These are phyloP conservation scores for Patiria pectinifera DNA, from an alignment of 53 echinoderm and acorn worm species.

Conservation along the genomic window DNA sequence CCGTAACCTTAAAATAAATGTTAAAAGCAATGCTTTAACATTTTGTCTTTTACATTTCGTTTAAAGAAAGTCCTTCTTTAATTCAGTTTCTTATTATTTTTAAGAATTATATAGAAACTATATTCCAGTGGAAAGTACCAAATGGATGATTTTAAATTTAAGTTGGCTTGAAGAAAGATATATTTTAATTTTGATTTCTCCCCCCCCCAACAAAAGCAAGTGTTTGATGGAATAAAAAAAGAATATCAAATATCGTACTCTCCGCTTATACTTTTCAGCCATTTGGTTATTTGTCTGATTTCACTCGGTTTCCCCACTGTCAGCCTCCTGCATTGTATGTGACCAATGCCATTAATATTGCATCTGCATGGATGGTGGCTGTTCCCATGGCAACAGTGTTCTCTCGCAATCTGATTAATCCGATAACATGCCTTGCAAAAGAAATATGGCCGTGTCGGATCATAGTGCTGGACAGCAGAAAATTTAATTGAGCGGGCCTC, in stretches of 20 bases:
- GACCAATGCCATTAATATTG: not conserved
- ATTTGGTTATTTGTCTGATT: not conserved
- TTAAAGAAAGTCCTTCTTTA: not conserved
- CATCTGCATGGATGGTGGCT: conserved; percentile 20
- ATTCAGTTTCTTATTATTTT: not conserved
- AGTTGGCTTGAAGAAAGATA: not conserved
- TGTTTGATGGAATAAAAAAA: not conserved
- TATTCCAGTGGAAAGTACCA: not conserved
- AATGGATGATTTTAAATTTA: not conserved
- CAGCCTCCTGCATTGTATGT: not conserved
- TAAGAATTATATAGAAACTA: not conserved
- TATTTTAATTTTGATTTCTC: too few relatives aligned
- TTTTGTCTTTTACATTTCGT: not conserved
- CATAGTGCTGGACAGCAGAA: not conserved
- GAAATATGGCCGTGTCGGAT: not conserved
- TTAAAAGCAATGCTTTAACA: not conserved
- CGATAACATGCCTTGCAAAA: not conserved
- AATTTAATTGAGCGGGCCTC: not conserved
- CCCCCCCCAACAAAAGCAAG: too few relatives aligned
- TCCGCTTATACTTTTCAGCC: not conserved
- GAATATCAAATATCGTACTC: not conserved
- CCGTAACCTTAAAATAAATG: not conserved
- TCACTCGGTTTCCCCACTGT: not conserved
- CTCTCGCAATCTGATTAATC: conserved; percentile 2
- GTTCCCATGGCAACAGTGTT: conserved; percentile 16